Evolutionary conservation across 1,140 invertebrate species (phyloP), one percentile per base, ranked within the genome.

Genomic region (Chrysomallon squamiferum): DNA sequence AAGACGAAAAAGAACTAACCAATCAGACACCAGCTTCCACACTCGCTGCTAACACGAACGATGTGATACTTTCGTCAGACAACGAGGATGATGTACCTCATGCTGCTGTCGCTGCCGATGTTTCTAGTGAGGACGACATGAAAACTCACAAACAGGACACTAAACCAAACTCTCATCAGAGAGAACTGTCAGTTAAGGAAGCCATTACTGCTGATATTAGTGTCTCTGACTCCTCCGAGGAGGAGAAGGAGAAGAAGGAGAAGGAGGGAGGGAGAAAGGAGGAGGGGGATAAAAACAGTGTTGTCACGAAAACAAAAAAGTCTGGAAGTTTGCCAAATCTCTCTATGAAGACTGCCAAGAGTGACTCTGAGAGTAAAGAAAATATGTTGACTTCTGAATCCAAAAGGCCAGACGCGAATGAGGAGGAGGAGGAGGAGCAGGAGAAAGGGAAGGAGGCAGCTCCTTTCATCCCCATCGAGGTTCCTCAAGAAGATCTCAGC

Each of bases 1-100:
- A 84, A 60, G 94, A 97, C 82, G 86, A 84, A 54, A 70, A 5
- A 7, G 35, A 69, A 22, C 58, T 61, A 25, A 65, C 71, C 25
- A 65, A 50, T 27, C 61, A 43, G 13, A 30, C 41, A 22, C 35
- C 33, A 2, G 20, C 27, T n/a, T 7, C 30, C 0, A 25, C 29
- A 13, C 9, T 30, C 27, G 50, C 15, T 56, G 50, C 33, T 0
- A 59, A 30, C 3, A 22, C 33, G 18, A 33, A 58, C 11, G 38
- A 38, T 32, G 30, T n/a, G 5, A 35, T 56, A 20, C 20, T 5
- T 43, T 22, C n/a, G 20, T 41, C 29, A 41, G 62, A 65, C 22
- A 30, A 29, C 7, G 69, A 68, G 18, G 64, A 64, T 47, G 60
- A 54, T 15, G 20, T 27, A 22, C 43, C 27, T 22, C 22, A 22